Base-by-base conservation (phyloP, 2,888 invertebrate genomes). In the Lydus trimaculatus region DNA sequence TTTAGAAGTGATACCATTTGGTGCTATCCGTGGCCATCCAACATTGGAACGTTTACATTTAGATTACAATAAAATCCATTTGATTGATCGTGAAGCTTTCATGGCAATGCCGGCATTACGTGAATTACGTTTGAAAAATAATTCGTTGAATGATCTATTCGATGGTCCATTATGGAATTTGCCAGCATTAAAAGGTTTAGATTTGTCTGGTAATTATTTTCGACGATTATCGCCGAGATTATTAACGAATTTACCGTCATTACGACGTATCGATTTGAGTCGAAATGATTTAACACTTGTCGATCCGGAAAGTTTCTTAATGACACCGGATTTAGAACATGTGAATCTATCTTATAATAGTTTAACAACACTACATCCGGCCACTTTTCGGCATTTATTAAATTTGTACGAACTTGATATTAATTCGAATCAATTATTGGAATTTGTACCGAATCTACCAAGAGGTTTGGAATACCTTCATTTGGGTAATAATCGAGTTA, bases 81-180 rank as follows among this genome's bases (percentile, higher is more conserved):
- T 89, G 62, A 90, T 96, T 66, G 93, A 94, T 77, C 87, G 91
- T 48, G 94, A 95, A 80, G 92, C 95, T 0, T 91, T 96, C 80
- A 90, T 91, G 81, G 92, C 92, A 17, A 92, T 96, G 91, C 94
- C 94, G 0, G 92, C 94, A 0, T 84, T 97, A 43, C 87, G 95
- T 75, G 95, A 95, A 80, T 86, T 97, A 39, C 90, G 94, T 76
- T 86, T 97, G 69, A 90, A 91, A 74, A 95, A 96, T 79, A 97
- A 97, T 82, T 94, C 94, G 2, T 84, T 97, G 31, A 89, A 90
- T 0, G 92, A 93, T 80, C 87, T 91, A 63, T 86, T 91, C 59
- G 91, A 92, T 72, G 89, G 91, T 61, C 94, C 95, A 0, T 91
- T 93, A 79, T 95, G 95, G 94, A 93, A 95, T 85, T 86, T 95